Conservation (phyloP, 2,888 invertebrate species). For the Hydrotaea diabolus region DNA sequence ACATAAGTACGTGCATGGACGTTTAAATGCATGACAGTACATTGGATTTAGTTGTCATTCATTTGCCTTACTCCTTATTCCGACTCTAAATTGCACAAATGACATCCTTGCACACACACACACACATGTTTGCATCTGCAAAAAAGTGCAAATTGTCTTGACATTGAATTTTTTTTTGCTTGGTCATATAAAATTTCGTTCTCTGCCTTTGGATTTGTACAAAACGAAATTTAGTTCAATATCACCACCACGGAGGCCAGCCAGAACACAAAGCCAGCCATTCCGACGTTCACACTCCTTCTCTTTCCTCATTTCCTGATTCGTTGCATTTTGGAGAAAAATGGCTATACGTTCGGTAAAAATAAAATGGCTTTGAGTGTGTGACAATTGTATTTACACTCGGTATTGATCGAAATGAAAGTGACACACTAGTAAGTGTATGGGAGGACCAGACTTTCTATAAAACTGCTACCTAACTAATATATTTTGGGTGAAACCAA, state of each 20-base stretch:
- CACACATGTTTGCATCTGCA: neutral
- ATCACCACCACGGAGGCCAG: slow-evolving; percentile 1
- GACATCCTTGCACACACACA: neutral
- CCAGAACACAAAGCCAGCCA: neutral
- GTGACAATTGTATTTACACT: neutral
- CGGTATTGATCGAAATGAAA: too few relatives aligned
- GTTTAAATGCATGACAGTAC: neutral
- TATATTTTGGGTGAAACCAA: too few relatives aligned
- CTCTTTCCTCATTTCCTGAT: neutral
- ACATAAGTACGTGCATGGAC: neutral
- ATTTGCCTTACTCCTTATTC: neutral
- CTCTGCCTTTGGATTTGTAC: neutral
- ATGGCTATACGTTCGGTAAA: too few relatives aligned
- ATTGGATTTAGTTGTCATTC: slow-evolving; percentile 17
- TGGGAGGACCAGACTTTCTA: too few relatives aligned
- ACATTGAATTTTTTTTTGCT: slow-evolving; percentile 26
- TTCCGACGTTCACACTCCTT: neutral
- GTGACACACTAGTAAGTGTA: too few relatives aligned
- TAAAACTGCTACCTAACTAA: too few relatives aligned
- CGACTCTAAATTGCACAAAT: neutral
- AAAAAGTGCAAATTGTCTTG: slow-evolving; percentile 27
- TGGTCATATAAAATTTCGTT: slow-evolving; percentile 1
- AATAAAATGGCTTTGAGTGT: neutral
- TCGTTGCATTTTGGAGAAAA: too few relatives aligned
- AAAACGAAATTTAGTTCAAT: neutral